Evolutionary conservation across 2,113 vertebrate genomes (phyloP), one percentile per base, ranked within the genome.

Genomic region (Eretmochelys imbricata): DNA sequence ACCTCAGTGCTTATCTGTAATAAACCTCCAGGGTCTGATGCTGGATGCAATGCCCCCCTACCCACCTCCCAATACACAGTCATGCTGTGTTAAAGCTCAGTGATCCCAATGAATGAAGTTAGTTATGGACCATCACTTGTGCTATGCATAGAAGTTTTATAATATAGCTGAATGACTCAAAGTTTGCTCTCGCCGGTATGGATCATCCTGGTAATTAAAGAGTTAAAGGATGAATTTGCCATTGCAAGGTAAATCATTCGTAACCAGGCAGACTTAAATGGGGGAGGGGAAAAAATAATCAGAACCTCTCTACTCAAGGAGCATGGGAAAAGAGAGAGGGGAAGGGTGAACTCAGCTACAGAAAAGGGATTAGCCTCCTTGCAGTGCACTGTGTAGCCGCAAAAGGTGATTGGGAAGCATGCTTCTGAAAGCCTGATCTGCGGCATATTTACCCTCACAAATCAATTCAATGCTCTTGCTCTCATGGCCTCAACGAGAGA

Each of bases 91-190:
- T 12, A 57, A 46, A 82, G 19, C 49, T 31, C 14, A 35, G 24
- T 2, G 27, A 35, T 1, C 0, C 25, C 8, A 0, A 2, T 50
- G 11, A 93, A 35, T 20, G 22, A 48, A 35, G 20, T 1, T n/a
- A 19, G 8, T 5, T 76, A 35, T 65, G 6, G 0, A 5, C 2
- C 24, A 17, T 5, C 2, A 0, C 1, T 22, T 54, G 16, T 11
- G 10, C 49, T 5, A 16, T 2, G 2, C 17, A 24, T 2, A 3
- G 3, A 1, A 16, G 53, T 8, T 69, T 19, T 22, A 3, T 7
- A 46, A 49, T 0, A 3, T 1, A 20, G 62, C 17, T 69, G 35
- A 22, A 2, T 0, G 7, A 3, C 13, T 0, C 1, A 88, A 89
- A 50, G 24, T 49, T 89, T 55, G 6, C 0, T 31, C 6, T 46